Conservation (phyloP, 2,888 invertebrate genomes). For the Bhutanitis thaidina region DNA sequence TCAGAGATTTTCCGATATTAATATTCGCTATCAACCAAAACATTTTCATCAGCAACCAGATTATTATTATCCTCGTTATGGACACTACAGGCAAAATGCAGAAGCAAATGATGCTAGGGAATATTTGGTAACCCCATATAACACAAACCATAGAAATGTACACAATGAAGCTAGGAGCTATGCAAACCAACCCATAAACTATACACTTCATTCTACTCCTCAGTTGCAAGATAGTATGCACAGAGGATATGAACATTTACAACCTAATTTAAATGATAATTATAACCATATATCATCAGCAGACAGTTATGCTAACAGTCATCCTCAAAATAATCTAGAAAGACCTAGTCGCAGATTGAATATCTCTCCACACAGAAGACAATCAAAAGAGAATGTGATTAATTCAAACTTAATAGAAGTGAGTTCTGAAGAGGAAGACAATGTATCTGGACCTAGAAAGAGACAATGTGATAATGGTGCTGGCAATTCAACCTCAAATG, state of each 20-base stretch:
- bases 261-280: constrained; percentile 31
- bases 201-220: constrained; percentile 39
- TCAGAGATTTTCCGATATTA: constrained; percentile 45
- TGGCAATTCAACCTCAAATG: constrained; percentile 21
- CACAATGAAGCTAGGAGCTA: constrained; percentile 50
- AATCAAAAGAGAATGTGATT: constrained; percentile 57
- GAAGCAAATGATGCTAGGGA: constrained; percentile 41
- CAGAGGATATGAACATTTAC: constrained; percentile 38
- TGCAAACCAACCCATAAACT: constrained; percentile 44
- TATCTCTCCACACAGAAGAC: constrained; percentile 64
- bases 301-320: constrained; percentile 23
- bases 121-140: constrained; percentile 43
- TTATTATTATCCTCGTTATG: constrained; percentile 54
- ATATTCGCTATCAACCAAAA: constrained; percentile 69
- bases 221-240: constrained; percentile 33
- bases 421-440: constrained; percentile 74
- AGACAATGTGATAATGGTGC: constrained; percentile 46
- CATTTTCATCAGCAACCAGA: constrained; percentile 37
- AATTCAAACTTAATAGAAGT: constrained; percentile 64
- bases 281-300: constrained; percentile 28
- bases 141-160: constrained; percentile 50
- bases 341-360: constrained; percentile 68
- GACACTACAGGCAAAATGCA: constrained; percentile 34
- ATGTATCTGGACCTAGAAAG: constrained; percentile 47
- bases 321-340: constrained; percentile 43